Percentiles rank a stretch among this genome's conserved stretches.
Evolutionary conservation across 2,797 vertebrate species (phyloP).

Genomic region (Neomorphus geoffroyi): DNA sequence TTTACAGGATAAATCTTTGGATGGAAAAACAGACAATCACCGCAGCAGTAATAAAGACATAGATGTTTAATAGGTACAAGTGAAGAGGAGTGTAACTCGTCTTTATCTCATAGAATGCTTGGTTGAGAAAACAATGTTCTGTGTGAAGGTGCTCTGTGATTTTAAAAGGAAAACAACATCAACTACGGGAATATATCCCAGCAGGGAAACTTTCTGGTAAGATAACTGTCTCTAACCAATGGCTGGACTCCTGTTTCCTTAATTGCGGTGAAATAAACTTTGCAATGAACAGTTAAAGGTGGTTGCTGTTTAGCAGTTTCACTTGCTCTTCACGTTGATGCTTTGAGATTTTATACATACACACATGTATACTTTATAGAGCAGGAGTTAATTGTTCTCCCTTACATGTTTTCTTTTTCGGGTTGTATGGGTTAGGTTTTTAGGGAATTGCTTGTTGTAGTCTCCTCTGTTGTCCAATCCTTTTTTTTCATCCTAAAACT

Average conservation of each 20-base stretch:
- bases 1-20: not conserved
- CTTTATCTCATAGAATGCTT: not conserved
- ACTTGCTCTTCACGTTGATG: not conserved
- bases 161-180: not conserved
- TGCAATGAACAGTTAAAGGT: not conserved
- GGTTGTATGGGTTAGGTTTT: not conserved
- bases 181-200: not conserved
- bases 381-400: not conserved
- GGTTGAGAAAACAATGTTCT: not conserved
- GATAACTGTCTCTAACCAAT: conserved; percentile 4
- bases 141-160: not conserved
- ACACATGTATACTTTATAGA: not conserved
- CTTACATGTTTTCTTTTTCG: not conserved
- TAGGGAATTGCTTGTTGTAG: not conserved
- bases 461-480: not conserved
- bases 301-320: not conserved
- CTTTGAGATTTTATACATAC: not conserved
- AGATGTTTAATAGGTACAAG: not conserved
- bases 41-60: not conserved
- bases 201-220: not conserved
- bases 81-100: not conserved
- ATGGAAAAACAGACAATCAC: not conserved
- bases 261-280: not conserved
- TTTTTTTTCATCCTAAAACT: not conserved
- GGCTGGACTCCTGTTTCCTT: not conserved